These are phyloP conservation scores for Drosophila pegasa DNA, from an alignment of 2,888 invertebrate genomes.

Conservation along the genomic window DNA sequence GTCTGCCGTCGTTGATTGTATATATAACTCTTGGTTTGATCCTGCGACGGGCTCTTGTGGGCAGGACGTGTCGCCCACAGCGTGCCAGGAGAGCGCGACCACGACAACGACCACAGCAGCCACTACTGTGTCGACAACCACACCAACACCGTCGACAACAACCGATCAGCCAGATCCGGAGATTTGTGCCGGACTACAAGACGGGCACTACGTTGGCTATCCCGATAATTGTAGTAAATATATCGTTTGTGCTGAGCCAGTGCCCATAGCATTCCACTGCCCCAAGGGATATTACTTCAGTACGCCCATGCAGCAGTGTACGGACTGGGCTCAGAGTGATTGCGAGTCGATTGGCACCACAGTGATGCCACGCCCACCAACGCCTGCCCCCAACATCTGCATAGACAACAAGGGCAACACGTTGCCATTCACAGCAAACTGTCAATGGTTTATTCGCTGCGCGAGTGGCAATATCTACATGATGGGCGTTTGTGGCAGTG, in stretches of 20 bases:
- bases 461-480: conserved; percentile 63
- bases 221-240: conserved; percentile 74
- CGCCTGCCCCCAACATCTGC: conserved; percentile 32
- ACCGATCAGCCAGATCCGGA: conserved; percentile 19
- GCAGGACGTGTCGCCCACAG: conserved; percentile 58
- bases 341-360: conserved; percentile 79
- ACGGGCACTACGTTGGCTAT: conserved; percentile 63
- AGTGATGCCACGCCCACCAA: conserved; percentile 22
- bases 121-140: background rate
- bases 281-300: conserved; percentile 85
- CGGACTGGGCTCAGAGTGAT: conserved; percentile 64
- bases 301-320: conserved; percentile 59
- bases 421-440: conserved; percentile 50
- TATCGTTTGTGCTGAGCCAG: conserved; percentile 67
- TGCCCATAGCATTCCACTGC: conserved; percentile 86
- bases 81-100: conserved; percentile 33
- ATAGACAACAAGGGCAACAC: conserved; percentile 18
- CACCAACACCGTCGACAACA: conserved; percentile 8
- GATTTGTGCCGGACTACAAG: conserved; percentile 48
- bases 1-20: conserved; percentile 54
- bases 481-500: conserved; percentile 86
- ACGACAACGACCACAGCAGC: conserved; percentile 2
- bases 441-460: conserved; percentile 62
- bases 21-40: conserved; percentile 64
- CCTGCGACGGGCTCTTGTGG: conserved; percentile 65